These are phyloP conservation scores for Mormyrus hasselquistii DNA, from an alignment of 2,797 vertebrate species.

Conservation along the genomic window DNA sequence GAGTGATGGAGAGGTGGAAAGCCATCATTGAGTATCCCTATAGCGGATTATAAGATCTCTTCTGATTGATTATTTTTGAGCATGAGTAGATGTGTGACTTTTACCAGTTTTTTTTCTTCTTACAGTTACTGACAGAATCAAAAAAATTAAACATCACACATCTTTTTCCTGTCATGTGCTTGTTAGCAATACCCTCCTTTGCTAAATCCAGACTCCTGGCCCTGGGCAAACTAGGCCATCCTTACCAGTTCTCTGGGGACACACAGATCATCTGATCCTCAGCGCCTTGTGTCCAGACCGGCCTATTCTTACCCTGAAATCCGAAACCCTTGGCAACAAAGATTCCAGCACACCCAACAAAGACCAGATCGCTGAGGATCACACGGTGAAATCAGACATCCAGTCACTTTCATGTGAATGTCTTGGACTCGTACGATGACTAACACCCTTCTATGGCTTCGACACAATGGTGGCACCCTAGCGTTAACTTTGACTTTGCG, in stretches of 20 bases:
- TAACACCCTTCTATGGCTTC: not conserved
- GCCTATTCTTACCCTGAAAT: not conserved
- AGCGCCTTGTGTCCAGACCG: not conserved
- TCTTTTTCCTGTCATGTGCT: not conserved
- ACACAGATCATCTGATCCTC: not conserved
- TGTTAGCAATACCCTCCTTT: not conserved
- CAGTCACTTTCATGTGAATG: not conserved
- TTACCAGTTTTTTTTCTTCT: constrained; percentile 3
- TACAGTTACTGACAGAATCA: not conserved
- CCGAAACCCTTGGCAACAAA: not conserved
- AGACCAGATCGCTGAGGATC: not conserved
- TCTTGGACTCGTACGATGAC: not conserved
- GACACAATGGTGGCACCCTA: not conserved
- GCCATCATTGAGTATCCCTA: not conserved
- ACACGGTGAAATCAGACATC: not conserved
- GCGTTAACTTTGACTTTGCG: not conserved
- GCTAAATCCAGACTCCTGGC: not conserved
- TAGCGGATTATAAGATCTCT: not conserved
- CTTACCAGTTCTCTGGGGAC: not conserved
- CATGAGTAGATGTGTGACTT: not conserved
- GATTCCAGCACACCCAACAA: not conserved
- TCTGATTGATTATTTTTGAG: constrained; percentile 13
- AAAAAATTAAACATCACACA: not conserved
- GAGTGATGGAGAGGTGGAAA: not conserved
- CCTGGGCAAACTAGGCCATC: not conserved